Evolutionary conservation across 2,797 vertebrate genomes (phyloP).

Genomic region (Myripristis jacobus): DNA sequence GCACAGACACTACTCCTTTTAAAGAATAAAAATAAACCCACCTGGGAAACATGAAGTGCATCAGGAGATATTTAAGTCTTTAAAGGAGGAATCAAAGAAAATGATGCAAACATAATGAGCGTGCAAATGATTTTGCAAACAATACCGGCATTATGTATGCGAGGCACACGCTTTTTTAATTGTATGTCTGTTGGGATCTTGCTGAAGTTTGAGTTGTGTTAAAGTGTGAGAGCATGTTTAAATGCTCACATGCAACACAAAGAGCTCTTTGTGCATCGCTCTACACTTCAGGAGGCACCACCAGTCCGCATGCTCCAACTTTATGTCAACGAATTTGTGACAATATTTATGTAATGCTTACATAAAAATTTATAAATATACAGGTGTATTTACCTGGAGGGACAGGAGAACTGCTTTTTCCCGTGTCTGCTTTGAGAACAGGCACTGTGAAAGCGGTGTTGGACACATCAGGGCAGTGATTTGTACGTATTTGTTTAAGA

Average conservation of each 20-base stretch:
- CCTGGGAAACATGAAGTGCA: slow-evolving; percentile 57
- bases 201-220: slow-evolving; percentile 18
- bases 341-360: slow-evolving; percentile 78
- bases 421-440: slow-evolving; percentile 35
- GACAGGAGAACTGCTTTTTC: slow-evolving; percentile 26
- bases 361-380: slow-evolving; percentile 72
- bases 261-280: slow-evolving; percentile 73
- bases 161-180: neutral
- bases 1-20: slow-evolving; percentile 41
- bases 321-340: slow-evolving; percentile 66
- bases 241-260: slow-evolving; percentile 70
- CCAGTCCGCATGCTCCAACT: slow-evolving; percentile 62
- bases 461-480: slow-evolving; percentile 62
- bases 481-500: slow-evolving; percentile 77
- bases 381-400: slow-evolving; percentile 82
- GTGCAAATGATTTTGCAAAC: slow-evolving; percentile 13
- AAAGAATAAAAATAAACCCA: slow-evolving; percentile 71
- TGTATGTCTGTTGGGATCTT: slow-evolving; percentile 26
- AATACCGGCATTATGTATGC: neutral
- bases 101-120: slow-evolving; percentile 10
- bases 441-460: slow-evolving; percentile 50
- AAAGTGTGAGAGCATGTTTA: slow-evolving; percentile 57
- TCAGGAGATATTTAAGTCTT: slow-evolving; percentile 52
- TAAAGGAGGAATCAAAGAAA: slow-evolving; percentile 31
- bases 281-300: slow-evolving; percentile 55